phyloP scores from a whole-genome alignment of 2,888 invertebrate species.

The Polydrusus cervinus region DNA sequence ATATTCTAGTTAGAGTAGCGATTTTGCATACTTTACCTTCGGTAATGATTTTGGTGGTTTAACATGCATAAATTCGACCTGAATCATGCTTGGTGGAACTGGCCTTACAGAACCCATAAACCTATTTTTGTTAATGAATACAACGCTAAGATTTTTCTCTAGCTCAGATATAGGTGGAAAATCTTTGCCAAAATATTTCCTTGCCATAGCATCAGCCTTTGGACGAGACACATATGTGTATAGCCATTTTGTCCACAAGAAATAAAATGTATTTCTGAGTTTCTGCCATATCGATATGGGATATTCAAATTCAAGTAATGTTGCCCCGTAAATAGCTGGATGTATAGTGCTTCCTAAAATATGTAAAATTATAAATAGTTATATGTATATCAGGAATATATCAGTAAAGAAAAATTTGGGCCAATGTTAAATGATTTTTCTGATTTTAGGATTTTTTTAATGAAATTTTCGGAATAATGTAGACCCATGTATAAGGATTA shows the following conservation, averaged over 20 bases:
- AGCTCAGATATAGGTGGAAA: neutral
- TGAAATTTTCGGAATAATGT: too few relatives aligned
- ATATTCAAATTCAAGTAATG: neutral
- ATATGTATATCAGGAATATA: too few relatives aligned
- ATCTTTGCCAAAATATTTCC: neutral
- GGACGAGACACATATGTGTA: neutral
- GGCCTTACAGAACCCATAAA: neutral
- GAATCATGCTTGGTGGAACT: neutral
- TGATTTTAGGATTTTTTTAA: too few relatives aligned
- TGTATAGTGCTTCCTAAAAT: neutral
- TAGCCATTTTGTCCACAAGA: neutral
- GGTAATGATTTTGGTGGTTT: neutral
- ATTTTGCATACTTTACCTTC: too few relatives aligned
- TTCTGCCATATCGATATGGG: neutral
- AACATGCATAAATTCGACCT: neutral
- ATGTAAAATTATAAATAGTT: neutral
- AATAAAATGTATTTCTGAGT: neutral
- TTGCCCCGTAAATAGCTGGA: constrained; percentile 1
- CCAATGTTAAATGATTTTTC: too few relatives aligned
- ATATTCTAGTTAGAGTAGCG: too few relatives aligned
- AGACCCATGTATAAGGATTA: too few relatives aligned
- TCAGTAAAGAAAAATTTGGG: too few relatives aligned
- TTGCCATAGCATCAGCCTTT: neutral
- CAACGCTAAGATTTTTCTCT: neutral
- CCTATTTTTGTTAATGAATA: neutral